Percentiles rank a stretch among this genome's conserved stretches.
These are phyloP conservation scores for Eremophila alpestris DNA, from an alignment of 2,797 vertebrate species.

Conservation along the genomic window DNA sequence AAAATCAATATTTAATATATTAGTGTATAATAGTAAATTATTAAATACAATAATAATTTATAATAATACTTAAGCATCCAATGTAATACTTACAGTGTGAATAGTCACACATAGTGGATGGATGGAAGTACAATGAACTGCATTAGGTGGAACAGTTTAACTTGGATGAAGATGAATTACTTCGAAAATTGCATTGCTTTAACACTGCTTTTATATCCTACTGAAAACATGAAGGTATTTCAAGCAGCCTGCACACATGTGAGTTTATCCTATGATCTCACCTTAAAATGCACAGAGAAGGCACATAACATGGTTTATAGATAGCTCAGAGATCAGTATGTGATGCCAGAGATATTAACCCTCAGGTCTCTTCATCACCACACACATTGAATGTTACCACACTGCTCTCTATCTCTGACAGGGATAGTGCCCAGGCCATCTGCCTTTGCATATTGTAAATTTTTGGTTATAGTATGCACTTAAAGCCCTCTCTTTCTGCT, in stretches of 20 bases:
- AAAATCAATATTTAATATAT: background rate
- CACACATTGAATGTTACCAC: fast-evolving
- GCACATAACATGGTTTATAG: background rate
- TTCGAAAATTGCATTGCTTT: background rate
- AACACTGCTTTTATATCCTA: background rate
- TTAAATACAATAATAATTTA: background rate
- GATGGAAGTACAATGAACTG: background rate
- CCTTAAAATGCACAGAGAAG: background rate
- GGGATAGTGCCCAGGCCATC: background rate
- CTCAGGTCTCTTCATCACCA: background rate
- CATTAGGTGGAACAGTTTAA: background rate
- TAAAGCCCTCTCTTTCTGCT: background rate
- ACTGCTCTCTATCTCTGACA: background rate
- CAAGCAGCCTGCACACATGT: background rate
- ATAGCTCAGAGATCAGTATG: background rate
- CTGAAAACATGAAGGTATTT: background rate
- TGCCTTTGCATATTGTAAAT: background rate
- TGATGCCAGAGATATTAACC: background rate
- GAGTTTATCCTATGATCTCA: background rate
- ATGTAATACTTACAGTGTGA: background rate
- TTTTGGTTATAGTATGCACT: background rate
- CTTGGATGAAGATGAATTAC: background rate
- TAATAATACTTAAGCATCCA: background rate
- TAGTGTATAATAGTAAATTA: background rate
- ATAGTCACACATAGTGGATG: background rate